Evolutionary conservation across 2,113 vertebrate genomes (phyloP).

Genomic region (Uropsilus gracilis): DNA sequence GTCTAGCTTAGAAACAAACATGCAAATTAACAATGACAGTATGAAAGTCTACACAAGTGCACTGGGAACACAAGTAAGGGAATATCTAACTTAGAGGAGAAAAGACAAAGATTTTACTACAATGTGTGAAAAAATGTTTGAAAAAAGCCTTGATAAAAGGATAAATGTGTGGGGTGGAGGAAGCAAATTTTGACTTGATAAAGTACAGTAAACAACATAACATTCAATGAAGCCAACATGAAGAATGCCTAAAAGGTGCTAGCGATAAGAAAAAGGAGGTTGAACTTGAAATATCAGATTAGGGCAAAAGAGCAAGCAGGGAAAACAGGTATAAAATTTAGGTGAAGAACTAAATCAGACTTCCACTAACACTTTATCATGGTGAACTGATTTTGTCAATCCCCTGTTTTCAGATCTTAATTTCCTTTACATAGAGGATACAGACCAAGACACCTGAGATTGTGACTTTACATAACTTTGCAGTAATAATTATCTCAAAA

Average conservation of each 20-base stretch:
- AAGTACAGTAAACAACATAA: not conserved
- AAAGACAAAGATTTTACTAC: not conserved
- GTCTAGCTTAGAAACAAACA: not conserved
- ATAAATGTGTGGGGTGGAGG: not conserved
- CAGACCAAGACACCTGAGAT: not conserved
- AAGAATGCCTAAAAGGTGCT: not conserved
- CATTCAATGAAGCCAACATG: not conserved
- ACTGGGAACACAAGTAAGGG: constrained; percentile 2
- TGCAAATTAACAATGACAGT: constrained; percentile 11
- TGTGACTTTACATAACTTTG: not conserved
- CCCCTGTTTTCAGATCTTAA: not conserved
- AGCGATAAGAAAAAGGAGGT: not conserved
- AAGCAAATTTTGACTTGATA: not conserved
- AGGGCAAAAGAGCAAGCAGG: not conserved
- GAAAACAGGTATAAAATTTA: not conserved
- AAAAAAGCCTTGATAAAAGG: not conserved
- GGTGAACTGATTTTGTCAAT: not conserved
- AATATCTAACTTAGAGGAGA: not conserved
- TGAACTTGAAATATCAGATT: not conserved
- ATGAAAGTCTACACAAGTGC: not conserved
- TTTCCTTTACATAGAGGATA: not conserved
- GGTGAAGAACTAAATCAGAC: not conserved
- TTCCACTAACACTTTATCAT: not conserved
- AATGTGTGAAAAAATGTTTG: not conserved
- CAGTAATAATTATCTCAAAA: constrained; percentile 26